These are phyloP conservation scores for Bombus confusus DNA, from an alignment of 1,140 invertebrate genomes.

Conservation along the genomic window DNA sequence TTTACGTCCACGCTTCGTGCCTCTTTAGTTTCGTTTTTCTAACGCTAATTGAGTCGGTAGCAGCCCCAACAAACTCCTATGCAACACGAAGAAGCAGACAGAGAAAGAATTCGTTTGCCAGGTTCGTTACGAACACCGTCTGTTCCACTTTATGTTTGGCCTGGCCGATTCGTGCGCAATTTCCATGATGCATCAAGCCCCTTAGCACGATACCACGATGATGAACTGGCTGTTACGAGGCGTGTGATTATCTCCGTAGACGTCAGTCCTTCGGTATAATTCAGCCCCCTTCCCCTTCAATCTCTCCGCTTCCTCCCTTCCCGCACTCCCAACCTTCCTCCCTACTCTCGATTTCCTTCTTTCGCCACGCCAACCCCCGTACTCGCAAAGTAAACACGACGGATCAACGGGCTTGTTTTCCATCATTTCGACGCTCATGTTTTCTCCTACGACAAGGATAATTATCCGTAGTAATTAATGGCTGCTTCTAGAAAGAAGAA, in stretches of 20 bases:
- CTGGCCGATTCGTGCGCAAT: conserved; percentile 69
- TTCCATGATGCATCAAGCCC: conserved; percentile 73
- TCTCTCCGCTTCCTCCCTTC: not conserved
- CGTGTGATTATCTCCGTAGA: conserved; percentile 76
- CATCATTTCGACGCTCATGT: conserved; percentile 19
- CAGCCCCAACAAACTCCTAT: not conserved
- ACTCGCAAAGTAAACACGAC: conserved; percentile 56
- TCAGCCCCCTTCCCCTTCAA: conserved; percentile 56
- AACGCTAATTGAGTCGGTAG: conserved; percentile 63
- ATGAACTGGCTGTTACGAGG: conserved; percentile 76
- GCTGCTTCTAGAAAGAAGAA: no score
- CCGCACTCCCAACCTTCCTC: conserved; percentile 32
- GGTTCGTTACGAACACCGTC: conserved; percentile 26
- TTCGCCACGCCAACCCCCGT: not conserved
- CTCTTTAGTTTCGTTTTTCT: conserved; percentile 52
- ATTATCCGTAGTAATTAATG: conserved; percentile 46
- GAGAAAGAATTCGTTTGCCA: conserved; percentile 20
- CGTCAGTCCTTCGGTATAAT: conserved; percentile 75
- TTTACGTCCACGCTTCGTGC: not conserved
- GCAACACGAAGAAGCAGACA: not conserved
- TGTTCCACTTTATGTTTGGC: conserved; percentile 54
- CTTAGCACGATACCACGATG: conserved; percentile 72
- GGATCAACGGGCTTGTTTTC: conserved; percentile 40
- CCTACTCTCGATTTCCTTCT: conserved; percentile 28
- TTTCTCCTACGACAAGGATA: conserved; percentile 28